A percentile compares a stretch with the other conserved stretches of the same genome.
phyloP scores from a whole-genome alignment of 2,888 invertebrate genomes.

The Acanthosepion lycidas region DNA sequence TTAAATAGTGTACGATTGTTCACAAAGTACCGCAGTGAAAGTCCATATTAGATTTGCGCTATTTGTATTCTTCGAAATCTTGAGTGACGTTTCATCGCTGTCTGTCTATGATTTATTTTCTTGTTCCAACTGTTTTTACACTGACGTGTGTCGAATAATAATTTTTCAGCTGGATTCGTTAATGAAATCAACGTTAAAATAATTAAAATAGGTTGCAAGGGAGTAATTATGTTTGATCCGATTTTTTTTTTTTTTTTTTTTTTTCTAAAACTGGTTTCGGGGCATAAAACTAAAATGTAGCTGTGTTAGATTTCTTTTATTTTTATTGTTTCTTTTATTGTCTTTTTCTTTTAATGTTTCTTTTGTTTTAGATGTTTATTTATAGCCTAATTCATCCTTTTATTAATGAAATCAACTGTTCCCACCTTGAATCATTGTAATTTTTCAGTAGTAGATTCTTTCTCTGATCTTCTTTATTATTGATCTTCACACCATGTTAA shows the following conservation, averaged over 20 bases:
- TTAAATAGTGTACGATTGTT: not conserved
- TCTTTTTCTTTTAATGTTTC: not conserved
- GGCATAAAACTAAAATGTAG: conserved; percentile 33
- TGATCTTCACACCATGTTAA: not conserved
- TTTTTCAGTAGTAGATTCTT: not conserved
- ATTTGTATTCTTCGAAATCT: not conserved
- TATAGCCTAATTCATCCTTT: not conserved
- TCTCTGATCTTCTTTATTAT: not conserved
- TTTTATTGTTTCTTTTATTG: not conserved
- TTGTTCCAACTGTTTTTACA: not conserved
- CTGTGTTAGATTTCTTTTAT: not conserved
- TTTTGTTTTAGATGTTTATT: not conserved
- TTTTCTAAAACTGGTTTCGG: not conserved
- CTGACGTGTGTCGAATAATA: not conserved
- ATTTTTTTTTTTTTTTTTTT: not conserved
- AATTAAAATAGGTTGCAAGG: not conserved
- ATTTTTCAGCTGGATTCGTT: not conserved
- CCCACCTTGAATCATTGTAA: not conserved
- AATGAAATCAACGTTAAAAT: conserved; percentile 11
- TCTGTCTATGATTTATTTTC: not conserved
- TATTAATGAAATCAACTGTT: not conserved
- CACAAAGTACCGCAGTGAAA: not conserved
- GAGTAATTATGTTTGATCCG: not conserved
- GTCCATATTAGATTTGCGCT: not conserved
- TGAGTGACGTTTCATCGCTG: not conserved